Conservation (phyloP, 1,140 invertebrate species). For the Anastrepha obliqua region DNA sequence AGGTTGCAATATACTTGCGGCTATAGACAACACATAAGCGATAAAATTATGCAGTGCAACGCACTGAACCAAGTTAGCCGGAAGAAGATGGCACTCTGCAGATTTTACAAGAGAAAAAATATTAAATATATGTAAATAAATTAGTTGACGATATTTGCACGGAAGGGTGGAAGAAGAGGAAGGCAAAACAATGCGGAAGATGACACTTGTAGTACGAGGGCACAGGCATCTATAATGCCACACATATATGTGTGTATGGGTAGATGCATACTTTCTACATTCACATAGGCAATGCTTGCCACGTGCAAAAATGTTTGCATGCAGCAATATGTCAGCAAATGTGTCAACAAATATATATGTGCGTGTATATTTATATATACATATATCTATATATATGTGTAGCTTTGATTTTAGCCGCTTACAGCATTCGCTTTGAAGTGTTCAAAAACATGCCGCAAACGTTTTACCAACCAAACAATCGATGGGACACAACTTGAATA, state of each 20-base stretch:
- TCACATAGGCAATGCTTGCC: no score
- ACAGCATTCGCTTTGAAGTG: constrained; percentile 23
- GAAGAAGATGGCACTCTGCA: constrained; percentile 4
- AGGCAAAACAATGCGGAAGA: constrained; percentile 26
- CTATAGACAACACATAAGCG: constrained; percentile 32
- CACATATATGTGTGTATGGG: no score
- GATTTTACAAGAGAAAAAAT: neutral
- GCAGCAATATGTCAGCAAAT: neutral
- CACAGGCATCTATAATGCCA: neutral
- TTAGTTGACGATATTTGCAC: neutral
- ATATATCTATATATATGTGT: neutral
- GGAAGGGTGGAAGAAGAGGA: neutral
- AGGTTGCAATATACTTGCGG: constrained; percentile 29
- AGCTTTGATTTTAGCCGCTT: constrained; percentile 33
- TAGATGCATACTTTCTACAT: no score
- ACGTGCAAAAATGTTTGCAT: no score
- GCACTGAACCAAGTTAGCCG: neutral
- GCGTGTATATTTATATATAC: neutral
- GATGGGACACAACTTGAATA: neutral
- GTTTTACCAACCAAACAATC: neutral
- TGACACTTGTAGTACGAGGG: constrained; percentile 19
- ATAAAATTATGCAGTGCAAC: constrained; percentile 51
- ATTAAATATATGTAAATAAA: constrained; percentile 6
- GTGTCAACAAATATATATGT: neutral
- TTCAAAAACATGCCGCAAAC: constrained; percentile 10